phyloP scores from a whole-genome alignment of 2,888 invertebrate genomes.

The Malthinus seriepunctatus region DNA sequence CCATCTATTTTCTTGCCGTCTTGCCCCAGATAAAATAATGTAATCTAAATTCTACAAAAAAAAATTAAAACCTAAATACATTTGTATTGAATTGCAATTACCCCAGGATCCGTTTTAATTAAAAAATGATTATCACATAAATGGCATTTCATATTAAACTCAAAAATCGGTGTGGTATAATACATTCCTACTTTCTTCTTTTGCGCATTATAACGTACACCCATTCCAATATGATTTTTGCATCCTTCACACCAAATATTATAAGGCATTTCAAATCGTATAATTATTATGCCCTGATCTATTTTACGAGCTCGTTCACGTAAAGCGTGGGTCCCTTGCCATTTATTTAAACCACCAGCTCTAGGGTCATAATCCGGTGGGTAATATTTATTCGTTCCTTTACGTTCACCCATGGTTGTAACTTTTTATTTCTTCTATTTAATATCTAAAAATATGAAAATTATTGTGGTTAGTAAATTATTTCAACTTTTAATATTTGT shows the following conservation, averaged over 20 bases:
- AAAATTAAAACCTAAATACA: constrained; percentile 4
- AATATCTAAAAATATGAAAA: no score
- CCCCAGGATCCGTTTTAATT: constrained; percentile 97
- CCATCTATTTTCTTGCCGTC: constrained; percentile 97
- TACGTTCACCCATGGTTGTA: constrained; percentile 90
- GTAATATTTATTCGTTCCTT: constrained; percentile 97
- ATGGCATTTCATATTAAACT: constrained; percentile 99
- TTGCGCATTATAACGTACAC: constrained; percentile 95
- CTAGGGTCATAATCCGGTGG: constrained; percentile 98
- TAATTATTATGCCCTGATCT: constrained; percentile 91
- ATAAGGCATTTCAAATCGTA: constrained; percentile 99
- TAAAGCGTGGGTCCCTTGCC: constrained; percentile 91
- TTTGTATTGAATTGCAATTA: constrained; percentile 54
- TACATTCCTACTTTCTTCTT: constrained; percentile 96
- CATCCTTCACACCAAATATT: constrained; percentile 99
- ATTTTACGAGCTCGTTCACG: constrained; percentile 96
- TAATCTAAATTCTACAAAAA: constrained; percentile 89
- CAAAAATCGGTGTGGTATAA: constrained; percentile 95
- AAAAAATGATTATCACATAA: constrained; percentile 96
- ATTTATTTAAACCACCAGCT: constrained; percentile 93
- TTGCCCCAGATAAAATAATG: constrained; percentile 90
- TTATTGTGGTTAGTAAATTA: no score
- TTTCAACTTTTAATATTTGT: no score
- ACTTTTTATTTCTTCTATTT: no score
- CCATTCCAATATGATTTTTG: constrained; percentile 98